Base-by-base conservation (phyloP, 2,888 invertebrate species). In the Chelonus formosanus region DNA sequence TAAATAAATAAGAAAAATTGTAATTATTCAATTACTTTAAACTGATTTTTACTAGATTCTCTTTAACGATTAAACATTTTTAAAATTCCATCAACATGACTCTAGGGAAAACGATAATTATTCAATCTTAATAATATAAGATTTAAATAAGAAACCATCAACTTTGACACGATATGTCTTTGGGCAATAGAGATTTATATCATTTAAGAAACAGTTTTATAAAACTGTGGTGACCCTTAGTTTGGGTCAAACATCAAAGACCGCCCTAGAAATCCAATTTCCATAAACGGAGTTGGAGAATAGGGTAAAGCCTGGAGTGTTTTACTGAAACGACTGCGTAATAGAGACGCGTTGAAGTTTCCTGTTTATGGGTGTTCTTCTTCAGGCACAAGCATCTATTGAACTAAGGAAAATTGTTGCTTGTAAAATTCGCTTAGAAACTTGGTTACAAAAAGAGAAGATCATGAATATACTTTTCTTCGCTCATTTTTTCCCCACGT, bases 391-490 rank as follows among this genome's bases (percentile, higher is more conserved):
- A 68, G 63, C 53, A 54, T 63, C 70, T 63, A 70, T 69, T 67
- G 59, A 67, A 70, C 63, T 61, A 34, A 69, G 67, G 61, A 68
- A 68, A 72, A 72, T 72, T 70, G 67, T 69, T 69, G 70, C 59
- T 63, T 63, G 57, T 65, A 66, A 64, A 64, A 53, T 57, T 64
- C 44, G 43, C 45, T 60, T 52, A 10, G 31, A 36, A 40, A 60
- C 35, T 48, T 59, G 8, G 44, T 32, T 52, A 48, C 43, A 10
- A 10, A 8, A 35, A n/a, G 10, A 35, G 4, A 45, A 47, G 36
- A 10, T 43, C 20, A 20, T 20, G 20, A 20, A 20, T 20, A 20
- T 20, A 20, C 20, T 20, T 20, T 20, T 2, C 20, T 20, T 20
- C 20, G 20, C 20, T 20, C 20, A 20, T 20, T 20, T 20, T 20